Base-by-base conservation (phyloP, 2,797 vertebrate species). In the Esox masquinongy region DNA sequence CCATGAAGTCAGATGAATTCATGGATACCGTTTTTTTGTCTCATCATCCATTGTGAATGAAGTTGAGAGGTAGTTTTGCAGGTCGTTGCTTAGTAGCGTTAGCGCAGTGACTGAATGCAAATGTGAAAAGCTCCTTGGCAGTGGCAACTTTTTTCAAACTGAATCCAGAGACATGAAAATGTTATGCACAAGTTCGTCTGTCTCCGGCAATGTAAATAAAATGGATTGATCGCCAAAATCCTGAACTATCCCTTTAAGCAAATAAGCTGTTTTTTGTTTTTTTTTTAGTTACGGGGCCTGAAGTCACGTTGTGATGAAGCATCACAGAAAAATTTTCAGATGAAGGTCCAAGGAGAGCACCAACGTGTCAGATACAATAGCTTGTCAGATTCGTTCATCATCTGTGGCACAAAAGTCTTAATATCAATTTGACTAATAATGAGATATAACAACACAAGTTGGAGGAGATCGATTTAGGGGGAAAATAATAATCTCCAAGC, bases 361-460 rank as follows among this genome's bases (percentile, higher is more conserved):
- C 2, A 8, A 7, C 17, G 64, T 36, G 15, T 67, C 15, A 8
- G 6, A 19, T 0, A 19, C 14, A 34, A 9, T 34, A 17, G 63
- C 16, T 6, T 2, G 29, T 34, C 26, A 67, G 5, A 67, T 6
- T 29, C 29, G 64, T 36, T 4, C 14, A 16, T 67, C 29, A 34
- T 67, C 64, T 31, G 15, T 34, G 16, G 16, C 26, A 67, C 31
- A 19, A 67, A 34, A 34, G 26, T 67, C 17, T 67, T 15, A 7
- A 67, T 67, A 29, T 61, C 56, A 61, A 66, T 66, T 67, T 29
- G 16, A 34, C 64, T 67, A 36, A 67, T 67, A 17, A 67, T 67
- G 64, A 34, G 17, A 3, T 31, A 67, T 67, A 67, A 15, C 26
- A 4, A 67, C 64, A 67, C 64, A 67, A 67, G 26, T 67, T 67